These are phyloP conservation scores for Potorous gilbertii DNA, from an alignment of 2,797 vertebrate species.

Conservation along the genomic window DNA sequence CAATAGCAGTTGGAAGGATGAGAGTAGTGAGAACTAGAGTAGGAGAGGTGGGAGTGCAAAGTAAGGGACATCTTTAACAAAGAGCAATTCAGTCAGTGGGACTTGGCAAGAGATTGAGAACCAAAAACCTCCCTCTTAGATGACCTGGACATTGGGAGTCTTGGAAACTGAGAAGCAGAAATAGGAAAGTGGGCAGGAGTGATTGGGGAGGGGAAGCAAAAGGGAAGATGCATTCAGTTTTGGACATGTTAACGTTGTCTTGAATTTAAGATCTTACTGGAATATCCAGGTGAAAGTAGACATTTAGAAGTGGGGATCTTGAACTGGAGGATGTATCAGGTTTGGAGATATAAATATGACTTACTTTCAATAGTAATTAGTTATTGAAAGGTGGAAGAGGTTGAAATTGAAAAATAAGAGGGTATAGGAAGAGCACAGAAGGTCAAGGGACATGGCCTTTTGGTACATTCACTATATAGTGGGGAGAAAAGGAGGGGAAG, in stretches of 20 bases:
- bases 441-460: not conserved
- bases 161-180: not conserved
- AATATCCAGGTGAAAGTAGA: not conserved
- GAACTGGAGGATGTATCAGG: not conserved
- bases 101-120: not conserved
- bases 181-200: not conserved
- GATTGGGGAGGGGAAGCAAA: not conserved
- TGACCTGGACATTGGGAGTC: not conserved
- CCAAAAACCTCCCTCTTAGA: not conserved
- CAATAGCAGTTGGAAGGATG: not conserved
- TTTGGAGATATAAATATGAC: not conserved
- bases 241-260: not conserved
- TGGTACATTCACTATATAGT: not conserved
- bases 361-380: not conserved
- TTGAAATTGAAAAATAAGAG: not conserved
- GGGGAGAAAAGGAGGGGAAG: not conserved
- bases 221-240: not conserved
- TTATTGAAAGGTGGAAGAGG: not conserved
- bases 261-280: not conserved
- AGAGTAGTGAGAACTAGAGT: not conserved
- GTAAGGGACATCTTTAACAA: not conserved
- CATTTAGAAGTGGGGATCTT: not conserved
- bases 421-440: not conserved
- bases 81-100: not conserved
- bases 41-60: not conserved